Percentiles rank a stretch among this genome's conserved stretches.
phyloP scores from a whole-genome alignment of 2,797 vertebrate species.

The Apogon talboti region DNA sequence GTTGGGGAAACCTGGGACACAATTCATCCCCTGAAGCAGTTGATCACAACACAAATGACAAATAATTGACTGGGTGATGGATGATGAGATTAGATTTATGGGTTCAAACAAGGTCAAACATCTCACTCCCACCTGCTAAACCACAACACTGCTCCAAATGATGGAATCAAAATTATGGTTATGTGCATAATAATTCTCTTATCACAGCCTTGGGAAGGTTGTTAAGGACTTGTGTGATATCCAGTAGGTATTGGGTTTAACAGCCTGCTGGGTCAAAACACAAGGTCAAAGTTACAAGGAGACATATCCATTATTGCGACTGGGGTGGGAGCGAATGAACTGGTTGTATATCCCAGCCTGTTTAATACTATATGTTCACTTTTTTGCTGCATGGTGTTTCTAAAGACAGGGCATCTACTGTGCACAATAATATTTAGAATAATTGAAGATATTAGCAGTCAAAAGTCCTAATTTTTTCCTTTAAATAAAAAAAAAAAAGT shows the following conservation, averaged over 20 bases:
- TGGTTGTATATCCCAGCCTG: conserved; percentile 24
- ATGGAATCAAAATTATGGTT: conserved; percentile 78
- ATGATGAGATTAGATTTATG: conserved; percentile 83
- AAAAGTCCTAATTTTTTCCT: not conserved
- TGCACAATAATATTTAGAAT: not conserved
- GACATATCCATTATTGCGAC: conserved; percentile 56
- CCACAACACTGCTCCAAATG: conserved; percentile 71
- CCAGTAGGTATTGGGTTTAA: conserved; percentile 78
- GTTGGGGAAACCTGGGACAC: conserved; percentile 68
- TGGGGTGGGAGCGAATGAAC: conserved; percentile 31
- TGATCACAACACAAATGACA: conserved; percentile 84
- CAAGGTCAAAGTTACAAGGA: conserved; percentile 77
- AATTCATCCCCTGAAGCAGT: conserved; percentile 76
- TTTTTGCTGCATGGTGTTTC: not conserved
- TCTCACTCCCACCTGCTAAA: conserved; percentile 81
- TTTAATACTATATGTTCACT: conserved; percentile 4
- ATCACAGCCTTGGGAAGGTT: conserved; percentile 78
- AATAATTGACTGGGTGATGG: conserved; percentile 84
- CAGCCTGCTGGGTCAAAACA: conserved; percentile 76
- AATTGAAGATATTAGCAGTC: not conserved
- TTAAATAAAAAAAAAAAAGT: too few species aligned
- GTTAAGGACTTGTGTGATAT: conserved; percentile 81
- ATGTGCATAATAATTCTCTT: conserved; percentile 80
- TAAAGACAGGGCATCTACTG: not conserved
- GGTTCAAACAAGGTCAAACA: conserved; percentile 84